phyloP scores from a whole-genome alignment of 2,888 invertebrate genomes.

The Sepiola atlantica region DNA sequence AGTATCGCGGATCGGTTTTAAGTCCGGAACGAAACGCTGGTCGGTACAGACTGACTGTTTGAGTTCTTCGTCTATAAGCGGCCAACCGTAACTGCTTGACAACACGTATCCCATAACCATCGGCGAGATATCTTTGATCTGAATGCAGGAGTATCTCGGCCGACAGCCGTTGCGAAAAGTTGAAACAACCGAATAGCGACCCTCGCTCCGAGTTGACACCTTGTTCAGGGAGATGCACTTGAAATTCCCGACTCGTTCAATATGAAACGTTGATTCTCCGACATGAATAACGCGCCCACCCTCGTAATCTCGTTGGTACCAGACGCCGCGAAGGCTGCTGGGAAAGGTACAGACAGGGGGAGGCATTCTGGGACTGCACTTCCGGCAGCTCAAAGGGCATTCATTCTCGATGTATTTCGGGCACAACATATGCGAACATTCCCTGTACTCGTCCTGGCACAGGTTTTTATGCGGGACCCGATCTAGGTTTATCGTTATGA shows the following conservation, averaged over 20 bases:
- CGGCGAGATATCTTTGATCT: constrained; percentile 57
- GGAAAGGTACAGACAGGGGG: constrained; percentile 62
- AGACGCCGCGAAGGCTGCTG: constrained; percentile 56
- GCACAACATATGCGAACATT: constrained; percentile 61
- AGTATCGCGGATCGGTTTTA: constrained; percentile 59
- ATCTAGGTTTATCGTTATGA: constrained; percentile 58
- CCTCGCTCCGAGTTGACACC: constrained; percentile 54
- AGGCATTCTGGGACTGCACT: constrained; percentile 58
- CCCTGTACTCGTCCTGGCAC: constrained; percentile 67
- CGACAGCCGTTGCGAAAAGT: constrained; percentile 64
- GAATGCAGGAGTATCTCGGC: constrained; percentile 65
- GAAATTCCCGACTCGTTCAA: constrained; percentile 60
- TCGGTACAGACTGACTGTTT: constrained; percentile 57
- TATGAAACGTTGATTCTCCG: constrained; percentile 54
- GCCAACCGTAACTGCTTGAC: constrained; percentile 63
- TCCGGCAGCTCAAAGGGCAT: constrained; percentile 64
- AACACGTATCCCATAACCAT: constrained; percentile 60
- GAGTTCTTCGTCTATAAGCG: constrained; percentile 52
- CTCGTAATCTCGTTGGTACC: constrained; percentile 55
- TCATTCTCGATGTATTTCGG: constrained; percentile 57
- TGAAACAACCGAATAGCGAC: constrained; percentile 62
- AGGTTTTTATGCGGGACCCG: constrained; percentile 56
- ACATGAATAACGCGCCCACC: constrained; percentile 54
- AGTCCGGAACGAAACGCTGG: constrained; percentile 60
- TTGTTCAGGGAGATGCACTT: constrained; percentile 59